Conservation (phyloP, 2,113 vertebrate genomes). For the Cryptotis parvus region DNA sequence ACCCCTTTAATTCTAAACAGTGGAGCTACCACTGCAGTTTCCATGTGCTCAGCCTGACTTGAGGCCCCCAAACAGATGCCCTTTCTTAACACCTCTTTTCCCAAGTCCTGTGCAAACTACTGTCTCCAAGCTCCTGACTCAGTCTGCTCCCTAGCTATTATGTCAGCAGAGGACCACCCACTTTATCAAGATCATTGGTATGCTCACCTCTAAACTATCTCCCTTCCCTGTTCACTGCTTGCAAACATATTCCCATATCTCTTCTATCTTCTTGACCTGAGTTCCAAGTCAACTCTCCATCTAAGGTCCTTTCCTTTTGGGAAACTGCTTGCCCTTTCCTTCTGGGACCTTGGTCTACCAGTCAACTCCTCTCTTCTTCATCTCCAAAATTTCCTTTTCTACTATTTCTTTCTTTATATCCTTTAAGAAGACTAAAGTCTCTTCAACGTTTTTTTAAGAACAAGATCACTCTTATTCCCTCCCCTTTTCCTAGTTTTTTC, state of each 20-base stretch:
- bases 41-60: background rate
- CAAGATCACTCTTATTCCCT: background rate
- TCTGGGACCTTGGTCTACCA: background rate
- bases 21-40: background rate
- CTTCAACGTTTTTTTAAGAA: background rate
- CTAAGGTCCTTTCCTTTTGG: background rate
- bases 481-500: background rate
- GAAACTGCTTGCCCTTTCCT: background rate
- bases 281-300: background rate
- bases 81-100: background rate
- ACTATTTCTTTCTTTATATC: background rate
- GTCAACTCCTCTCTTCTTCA: background rate
- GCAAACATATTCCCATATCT: background rate
- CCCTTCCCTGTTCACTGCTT: background rate
- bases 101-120: background rate
- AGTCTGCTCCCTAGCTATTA: background rate
- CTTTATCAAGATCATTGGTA: background rate
- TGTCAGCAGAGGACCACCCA: background rate
- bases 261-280: background rate
- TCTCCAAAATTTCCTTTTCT: background rate
- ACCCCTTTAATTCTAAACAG: background rate
- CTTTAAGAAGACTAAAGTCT: background rate
- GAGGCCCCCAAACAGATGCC: background rate
- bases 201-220: background rate
- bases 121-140: background rate